Evolutionary conservation across 1,140 invertebrate species (phyloP), one percentile per base, ranked within the genome.

Genomic region (Drosophila gunungcola): DNA sequence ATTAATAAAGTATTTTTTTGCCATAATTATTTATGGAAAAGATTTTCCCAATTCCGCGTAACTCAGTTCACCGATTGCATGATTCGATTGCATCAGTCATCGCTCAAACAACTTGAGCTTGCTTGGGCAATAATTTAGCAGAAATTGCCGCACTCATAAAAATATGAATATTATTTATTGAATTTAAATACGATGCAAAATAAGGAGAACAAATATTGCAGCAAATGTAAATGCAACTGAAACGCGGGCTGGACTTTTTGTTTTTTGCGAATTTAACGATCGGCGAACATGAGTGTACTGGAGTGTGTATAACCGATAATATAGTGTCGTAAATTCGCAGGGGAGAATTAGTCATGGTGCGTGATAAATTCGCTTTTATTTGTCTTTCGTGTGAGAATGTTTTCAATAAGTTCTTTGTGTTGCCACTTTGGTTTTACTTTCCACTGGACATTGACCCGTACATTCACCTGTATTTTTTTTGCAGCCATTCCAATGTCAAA

Each of bases 351-450:
- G 84, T 88, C 84, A 88, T 77, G 80, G 61, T 89, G 84, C 84
- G 84, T 88, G 77, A 88, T 89, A 88, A 88, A 88, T 88, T 80
- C 68, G 65, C 80, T 80, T 89, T 88, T 88, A 88, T 88, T 89
- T 89, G 80, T 68, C 75, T 83, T 88, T 88, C 82, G 82, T 88
- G 83, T 88, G 83, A 79, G 83, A 86, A 88, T 86, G 69, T 64
- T 68, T 78, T 84, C 65, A 84, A 80, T 84, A 70, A 53, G 80
- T 86, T 86, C 83, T 86, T 86, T 86, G 82, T 86, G 82, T 75
- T 75, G 65, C 41, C 60, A 57, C 36, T 68, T 67, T 43, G 73
- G 53, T 75, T 76, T 68, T 58, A 68, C 46, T 67, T 77, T 81
- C 42, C 38, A 45, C 51, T 83, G 79, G 83, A 79, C 83, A 79